Evolutionary conservation across 2,113 vertebrate genomes (phyloP), one percentile per base, ranked within the genome.

Genomic region (Hepsetus odoe): DNA sequence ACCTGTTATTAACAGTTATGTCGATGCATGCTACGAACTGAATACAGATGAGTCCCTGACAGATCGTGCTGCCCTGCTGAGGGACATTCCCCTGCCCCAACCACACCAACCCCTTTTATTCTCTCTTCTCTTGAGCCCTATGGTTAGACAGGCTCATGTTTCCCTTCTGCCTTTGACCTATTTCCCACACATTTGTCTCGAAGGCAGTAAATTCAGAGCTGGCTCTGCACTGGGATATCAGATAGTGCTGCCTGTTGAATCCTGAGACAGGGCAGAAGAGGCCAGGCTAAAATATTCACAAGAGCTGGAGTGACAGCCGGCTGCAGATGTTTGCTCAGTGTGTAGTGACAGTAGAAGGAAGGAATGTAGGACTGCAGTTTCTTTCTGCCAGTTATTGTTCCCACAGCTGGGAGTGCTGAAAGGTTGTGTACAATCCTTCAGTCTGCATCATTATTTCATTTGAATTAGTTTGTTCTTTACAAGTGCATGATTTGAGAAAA

Each of bases 291-390:
- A 42, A 66, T 13, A 13, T 30, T 24, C 12, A 13, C 26, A 12
- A 51, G 79, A 72, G 64, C 26, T 61, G 71, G 70, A 46, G 26
- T 85, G 77, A 7, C 81, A 83, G 66, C 44, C 30, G 49, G 67
- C 77, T 77, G 82, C 89, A 90, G 88, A 89, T 91, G 89, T 90
- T n/a, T 90, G 78, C 85, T 76, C 85, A 80, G 85, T 77, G 79
- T 86, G 87, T 78, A 70, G 70, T 84, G 80, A 85, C 82, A 83
- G 83, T 35, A 78, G 79, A 85, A 79, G 85, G 65, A 80, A 83
- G 51, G 77, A 66, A 40, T 86, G 64, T 42, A 35, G 77, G 49
- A 18, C 24, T 72, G 53, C 68, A 8, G 10, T 22, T 40, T 58
- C 26, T 77, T 14, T 89, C 86, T 86, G 80, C 42, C 10, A 62